Percentiles rank a stretch among this genome's conserved stretches.
Conservation (phyloP, 2,888 invertebrate genomes). For the Euzophera pinguis region DNA sequence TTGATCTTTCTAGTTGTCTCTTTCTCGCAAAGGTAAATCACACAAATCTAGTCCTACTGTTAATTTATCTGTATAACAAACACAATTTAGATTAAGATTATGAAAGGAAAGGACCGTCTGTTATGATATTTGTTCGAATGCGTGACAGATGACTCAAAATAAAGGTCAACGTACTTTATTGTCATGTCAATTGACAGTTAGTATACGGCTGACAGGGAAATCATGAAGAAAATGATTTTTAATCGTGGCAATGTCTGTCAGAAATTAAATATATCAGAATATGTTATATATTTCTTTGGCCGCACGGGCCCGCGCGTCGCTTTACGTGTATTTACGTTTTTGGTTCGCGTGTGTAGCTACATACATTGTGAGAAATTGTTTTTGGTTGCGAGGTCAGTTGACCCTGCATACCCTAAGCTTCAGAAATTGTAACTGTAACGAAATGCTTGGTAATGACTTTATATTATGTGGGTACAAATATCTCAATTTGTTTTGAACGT, state of each 20-base stretch:
- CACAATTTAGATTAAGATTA: too few species aligned
- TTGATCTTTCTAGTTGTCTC: not conserved
- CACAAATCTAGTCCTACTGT: too few species aligned
- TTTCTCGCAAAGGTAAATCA: not conserved
- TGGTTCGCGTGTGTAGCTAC: conserved; percentile 23
- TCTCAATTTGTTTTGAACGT: not conserved
- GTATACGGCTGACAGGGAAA: not conserved
- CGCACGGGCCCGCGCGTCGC: conserved; percentile 11
- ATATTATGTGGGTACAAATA: not conserved
- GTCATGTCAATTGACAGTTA: not conserved
- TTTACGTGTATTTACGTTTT: conserved; percentile 16
- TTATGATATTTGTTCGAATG: not conserved
- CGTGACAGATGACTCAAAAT: not conserved
- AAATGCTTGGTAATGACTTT: too few species aligned
- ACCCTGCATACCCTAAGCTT: too few species aligned
- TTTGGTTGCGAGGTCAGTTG: too few species aligned
- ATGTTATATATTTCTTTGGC: conserved; percentile 18
- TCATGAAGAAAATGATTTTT: not conserved
- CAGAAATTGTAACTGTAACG: too few species aligned
- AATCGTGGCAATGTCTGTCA: not conserved
- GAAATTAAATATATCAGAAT: not conserved
- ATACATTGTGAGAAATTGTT: conserved; percentile 6
- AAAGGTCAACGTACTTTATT: not conserved
- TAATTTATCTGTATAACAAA: too few species aligned
- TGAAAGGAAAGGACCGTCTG: too few species aligned